Conservation (phyloP, 2,888 invertebrate species). For the Phlogophora meticulosa region DNA sequence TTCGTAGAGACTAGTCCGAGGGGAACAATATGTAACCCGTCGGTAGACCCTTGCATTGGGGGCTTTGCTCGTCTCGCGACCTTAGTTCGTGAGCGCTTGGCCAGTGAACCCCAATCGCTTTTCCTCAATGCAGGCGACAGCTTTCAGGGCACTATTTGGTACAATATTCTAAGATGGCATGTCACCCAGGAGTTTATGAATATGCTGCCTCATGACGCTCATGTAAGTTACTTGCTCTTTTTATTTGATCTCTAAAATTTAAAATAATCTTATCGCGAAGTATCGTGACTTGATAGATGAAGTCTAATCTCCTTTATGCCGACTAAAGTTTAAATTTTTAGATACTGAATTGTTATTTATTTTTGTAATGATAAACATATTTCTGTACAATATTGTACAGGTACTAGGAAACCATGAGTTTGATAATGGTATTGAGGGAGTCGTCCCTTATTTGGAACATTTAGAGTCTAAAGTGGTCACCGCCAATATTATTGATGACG, state of each 20-base stretch:
- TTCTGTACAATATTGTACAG: conserved; percentile 79
- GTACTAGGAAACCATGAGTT: conserved; percentile 97
- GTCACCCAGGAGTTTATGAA: conserved; percentile 95
- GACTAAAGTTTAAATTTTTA: too few species aligned
- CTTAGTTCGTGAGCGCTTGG: conserved; percentile 83
- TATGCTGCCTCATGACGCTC: conserved; percentile 94
- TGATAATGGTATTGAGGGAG: conserved; percentile 93
- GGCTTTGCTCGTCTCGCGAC: conserved; percentile 93
- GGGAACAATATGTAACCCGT: conserved; percentile 90
- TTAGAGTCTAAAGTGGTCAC: conserved; percentile 93
- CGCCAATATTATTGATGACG: conserved; percentile 94
- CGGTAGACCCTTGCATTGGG: conserved; percentile 92
- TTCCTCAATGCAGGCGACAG: conserved; percentile 93
- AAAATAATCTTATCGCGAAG: background rate
- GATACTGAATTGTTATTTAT: too few species aligned
- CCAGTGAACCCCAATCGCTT: conserved; percentile 92
- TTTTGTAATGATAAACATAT: too few species aligned
- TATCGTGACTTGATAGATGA: background rate
- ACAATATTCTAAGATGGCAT: conserved; percentile 94
- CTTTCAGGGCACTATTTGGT: conserved; percentile 95
- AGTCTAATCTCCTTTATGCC: too few species aligned
- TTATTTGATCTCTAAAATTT: background rate
- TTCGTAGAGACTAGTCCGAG: conserved; percentile 91
- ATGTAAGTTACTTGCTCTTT: conserved; percentile 90
- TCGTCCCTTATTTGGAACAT: conserved; percentile 93